Conservation (phyloP, 2,888 invertebrate species). For the Rhyacophila evoluta region DNA sequence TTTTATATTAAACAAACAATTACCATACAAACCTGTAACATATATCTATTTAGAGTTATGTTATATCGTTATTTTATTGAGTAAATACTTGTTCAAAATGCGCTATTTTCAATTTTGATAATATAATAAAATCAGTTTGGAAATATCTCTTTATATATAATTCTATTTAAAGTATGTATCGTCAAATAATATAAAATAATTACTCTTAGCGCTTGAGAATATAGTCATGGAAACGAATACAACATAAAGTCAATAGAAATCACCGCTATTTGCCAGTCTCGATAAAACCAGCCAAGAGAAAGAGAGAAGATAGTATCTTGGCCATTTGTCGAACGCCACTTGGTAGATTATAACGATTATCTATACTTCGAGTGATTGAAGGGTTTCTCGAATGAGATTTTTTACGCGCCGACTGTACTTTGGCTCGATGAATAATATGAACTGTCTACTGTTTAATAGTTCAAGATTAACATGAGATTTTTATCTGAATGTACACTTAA, state of each 20-base stretch:
- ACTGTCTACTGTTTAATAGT: neutral
- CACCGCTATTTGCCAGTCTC: neutral
- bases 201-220: no score
- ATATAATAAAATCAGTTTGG: no score
- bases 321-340: neutral
- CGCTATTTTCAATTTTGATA: no score
- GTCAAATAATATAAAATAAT: no score
- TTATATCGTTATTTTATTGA: no score
- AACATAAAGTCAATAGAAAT: neutral
- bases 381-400: neutral
- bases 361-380: neutral
- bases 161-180: no score
- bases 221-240: neutral
- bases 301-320: neutral
- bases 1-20: no score
- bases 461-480: neutral
- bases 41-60: no score
- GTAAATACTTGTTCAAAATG: no score
- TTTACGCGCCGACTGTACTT: neutral
- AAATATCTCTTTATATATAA: no score
- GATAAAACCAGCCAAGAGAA: neutral
- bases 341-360: slow-evolving; percentile 17
- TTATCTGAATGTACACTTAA: neutral
- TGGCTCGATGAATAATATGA: neutral
- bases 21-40: no score